Percentiles rank a stretch among this genome's conserved stretches.
Conservation (phyloP, 1,140 invertebrate genomes). For the Drosophila baimaii region DNA sequence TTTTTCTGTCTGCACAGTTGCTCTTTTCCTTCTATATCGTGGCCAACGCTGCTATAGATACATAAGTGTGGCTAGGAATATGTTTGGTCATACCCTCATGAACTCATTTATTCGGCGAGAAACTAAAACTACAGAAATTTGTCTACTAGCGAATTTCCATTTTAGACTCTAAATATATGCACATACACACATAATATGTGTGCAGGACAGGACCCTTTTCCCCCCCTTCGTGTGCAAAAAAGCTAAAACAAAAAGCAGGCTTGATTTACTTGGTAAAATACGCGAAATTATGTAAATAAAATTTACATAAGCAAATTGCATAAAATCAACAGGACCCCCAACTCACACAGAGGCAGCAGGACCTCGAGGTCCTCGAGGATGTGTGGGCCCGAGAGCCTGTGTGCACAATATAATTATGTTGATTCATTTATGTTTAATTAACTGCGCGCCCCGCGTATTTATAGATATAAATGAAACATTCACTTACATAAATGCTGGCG, state of each 20-base stretch:
- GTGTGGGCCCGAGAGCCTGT: conserved; percentile 1
- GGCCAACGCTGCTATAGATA: no score
- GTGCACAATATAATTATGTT: conserved; percentile 59
- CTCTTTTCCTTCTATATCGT: no score
- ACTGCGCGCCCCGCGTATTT: conserved; percentile 41
- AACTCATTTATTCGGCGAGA: background rate
- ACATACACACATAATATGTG: no score
- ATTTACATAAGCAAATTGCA: conserved; percentile 59
- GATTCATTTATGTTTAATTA: conserved; percentile 60
- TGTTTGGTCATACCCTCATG: no score
- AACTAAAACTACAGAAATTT: background rate
- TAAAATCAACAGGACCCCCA: conserved; percentile 43
- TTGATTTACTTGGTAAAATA: conserved; percentile 38
- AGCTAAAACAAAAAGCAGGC: conserved; percentile 1
- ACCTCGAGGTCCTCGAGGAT: background rate
- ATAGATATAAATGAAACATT: conserved; percentile 47
- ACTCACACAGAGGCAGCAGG: conserved; percentile 9
- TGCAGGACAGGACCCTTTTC: background rate
- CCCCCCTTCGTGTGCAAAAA: conserved; percentile 9
- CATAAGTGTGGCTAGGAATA: background rate
- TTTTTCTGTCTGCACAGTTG: no score
- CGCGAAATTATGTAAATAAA: conserved; percentile 56
- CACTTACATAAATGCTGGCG: conserved; percentile 4
- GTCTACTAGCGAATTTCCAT: background rate
- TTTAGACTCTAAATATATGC: no score